A percentile compares a stretch with the other conserved stretches of the same genome.
These are phyloP conservation scores for Dusona sp. DNA, from an alignment of 2,888 invertebrate genomes.

Conservation along the genomic window DNA sequence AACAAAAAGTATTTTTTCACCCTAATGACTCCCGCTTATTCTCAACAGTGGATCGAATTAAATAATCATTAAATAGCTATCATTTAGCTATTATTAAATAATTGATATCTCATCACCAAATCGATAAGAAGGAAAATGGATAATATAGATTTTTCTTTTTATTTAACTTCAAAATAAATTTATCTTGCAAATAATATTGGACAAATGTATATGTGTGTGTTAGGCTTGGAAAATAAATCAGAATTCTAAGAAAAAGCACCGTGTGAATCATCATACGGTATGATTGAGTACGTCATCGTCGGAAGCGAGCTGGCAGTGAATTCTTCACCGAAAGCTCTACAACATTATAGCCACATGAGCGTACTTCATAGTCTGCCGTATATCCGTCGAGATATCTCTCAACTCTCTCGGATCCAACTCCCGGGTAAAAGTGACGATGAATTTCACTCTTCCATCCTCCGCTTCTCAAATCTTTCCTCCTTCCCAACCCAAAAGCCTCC, in stretches of 20 bases:
- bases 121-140: too few relatives aligned
- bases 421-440: slow-evolving; percentile 49
- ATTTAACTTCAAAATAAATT: neutral
- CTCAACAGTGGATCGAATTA: too few relatives aligned
- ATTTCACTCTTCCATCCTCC: slow-evolving; percentile 55
- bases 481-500: neutral
- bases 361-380: slow-evolving; percentile 29
- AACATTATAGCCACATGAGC: slow-evolving; percentile 26
- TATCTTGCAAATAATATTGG: neutral
- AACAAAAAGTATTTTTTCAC: too few relatives aligned
- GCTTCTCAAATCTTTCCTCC: slow-evolving; percentile 21
- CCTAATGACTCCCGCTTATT: too few relatives aligned
- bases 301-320: slow-evolving; percentile 30
- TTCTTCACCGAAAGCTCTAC: slow-evolving; percentile 29
- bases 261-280: slow-evolving; percentile 54
- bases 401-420: slow-evolving; percentile 31
- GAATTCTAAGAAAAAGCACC: slow-evolving; percentile 24
- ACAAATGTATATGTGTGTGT: neutral
- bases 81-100: too few relatives aligned
- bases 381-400: slow-evolving; percentile 45
- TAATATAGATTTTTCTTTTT: too few relatives aligned
- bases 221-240: slow-evolving; percentile 40
- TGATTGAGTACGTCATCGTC: slow-evolving; percentile 55
- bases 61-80: too few relatives aligned
- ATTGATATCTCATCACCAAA: too few relatives aligned